Evolutionary conservation across 2,888 invertebrate species (phyloP).

Genomic region (Bimastos eiseni): DNA sequence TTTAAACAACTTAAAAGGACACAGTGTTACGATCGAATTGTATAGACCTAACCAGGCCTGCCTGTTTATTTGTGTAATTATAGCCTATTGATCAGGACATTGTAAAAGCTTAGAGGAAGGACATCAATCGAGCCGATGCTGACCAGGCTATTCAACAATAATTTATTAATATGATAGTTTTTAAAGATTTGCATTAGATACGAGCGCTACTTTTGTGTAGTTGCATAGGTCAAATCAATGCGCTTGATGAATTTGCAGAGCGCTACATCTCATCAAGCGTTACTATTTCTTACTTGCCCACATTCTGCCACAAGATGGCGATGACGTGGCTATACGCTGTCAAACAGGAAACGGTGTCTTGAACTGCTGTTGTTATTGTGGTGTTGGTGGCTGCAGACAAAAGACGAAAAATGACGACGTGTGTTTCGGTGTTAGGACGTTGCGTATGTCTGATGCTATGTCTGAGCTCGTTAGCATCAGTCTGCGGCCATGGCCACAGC

Average conservation of each 20-base stretch:
- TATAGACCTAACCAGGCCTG: too few species aligned
- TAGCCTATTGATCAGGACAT: too few species aligned
- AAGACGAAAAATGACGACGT: neutral
- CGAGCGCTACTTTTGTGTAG: neutral
- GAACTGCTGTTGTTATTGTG: neutral
- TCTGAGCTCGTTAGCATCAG: neutral
- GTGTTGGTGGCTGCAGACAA: neutral
- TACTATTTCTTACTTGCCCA: neutral
- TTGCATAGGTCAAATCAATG: too few species aligned
- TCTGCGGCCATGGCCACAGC: constrained; percentile 29
- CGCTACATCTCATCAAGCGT: neutral
- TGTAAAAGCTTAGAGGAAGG: too few species aligned
- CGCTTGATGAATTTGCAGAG: neutral
- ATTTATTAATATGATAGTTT: neutral
- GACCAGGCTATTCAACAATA: neutral
- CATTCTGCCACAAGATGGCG: neutral
- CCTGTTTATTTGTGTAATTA: too few species aligned
- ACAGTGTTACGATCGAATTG: too few species aligned
- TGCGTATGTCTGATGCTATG: neutral
- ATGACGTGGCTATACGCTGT: neutral
- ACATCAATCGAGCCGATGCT: neutral
- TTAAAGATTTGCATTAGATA: neutral
- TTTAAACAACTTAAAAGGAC: too few species aligned
- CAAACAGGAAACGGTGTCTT: neutral
- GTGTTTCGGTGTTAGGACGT: neutral